Evolutionary conservation across 2,797 vertebrate genomes (phyloP).

Genomic region (Zenarchopterus dispar): DNA sequence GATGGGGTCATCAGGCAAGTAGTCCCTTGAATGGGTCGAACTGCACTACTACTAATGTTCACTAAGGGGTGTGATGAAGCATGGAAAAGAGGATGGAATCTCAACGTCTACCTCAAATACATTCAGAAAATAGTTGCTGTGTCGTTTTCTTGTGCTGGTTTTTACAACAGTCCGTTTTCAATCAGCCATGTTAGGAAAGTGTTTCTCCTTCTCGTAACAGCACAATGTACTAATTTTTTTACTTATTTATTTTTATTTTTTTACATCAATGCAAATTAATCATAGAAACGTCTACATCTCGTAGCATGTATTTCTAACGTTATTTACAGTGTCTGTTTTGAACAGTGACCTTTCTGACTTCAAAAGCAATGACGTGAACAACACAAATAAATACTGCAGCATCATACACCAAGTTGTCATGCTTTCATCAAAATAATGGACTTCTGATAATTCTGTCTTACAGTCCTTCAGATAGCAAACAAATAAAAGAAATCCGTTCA

Average conservation of each 20-base stretch:
- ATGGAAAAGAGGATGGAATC: conserved; percentile 72
- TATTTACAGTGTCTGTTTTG: conserved; percentile 83
- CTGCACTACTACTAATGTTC: conserved; percentile 48
- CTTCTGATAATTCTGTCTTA: conserved; percentile 70
- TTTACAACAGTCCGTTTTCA: conserved; percentile 90
- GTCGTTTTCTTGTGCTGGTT: conserved; percentile 88
- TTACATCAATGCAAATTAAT: conserved; percentile 83
- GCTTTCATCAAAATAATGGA: conserved; percentile 80
- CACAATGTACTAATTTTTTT: conserved; percentile 79
- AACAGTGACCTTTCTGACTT: conserved; percentile 77
- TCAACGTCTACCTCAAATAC: conserved; percentile 85
- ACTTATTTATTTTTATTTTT: conserved; percentile 16
- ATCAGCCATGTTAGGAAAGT: conserved; percentile 89
- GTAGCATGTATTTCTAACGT: conserved; percentile 71
- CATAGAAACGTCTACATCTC: conserved; percentile 83
- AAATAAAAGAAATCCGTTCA: conserved; percentile 62
- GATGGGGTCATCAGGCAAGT: conserved; percentile 40
- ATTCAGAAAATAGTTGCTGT: conserved; percentile 87
- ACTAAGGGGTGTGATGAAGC: conserved; percentile 39
- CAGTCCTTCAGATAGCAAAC: conserved; percentile 69
- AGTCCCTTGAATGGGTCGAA: conserved; percentile 40
- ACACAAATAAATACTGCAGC: conserved; percentile 85
- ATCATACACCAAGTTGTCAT: conserved; percentile 85
- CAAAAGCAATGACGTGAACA: conserved; percentile 83
- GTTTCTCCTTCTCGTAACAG: conserved; percentile 83